Evolutionary conservation across 2,888 invertebrate genomes (phyloP), one percentile per base, ranked within the genome.

Genomic region (Pinctada fucata): DNA sequence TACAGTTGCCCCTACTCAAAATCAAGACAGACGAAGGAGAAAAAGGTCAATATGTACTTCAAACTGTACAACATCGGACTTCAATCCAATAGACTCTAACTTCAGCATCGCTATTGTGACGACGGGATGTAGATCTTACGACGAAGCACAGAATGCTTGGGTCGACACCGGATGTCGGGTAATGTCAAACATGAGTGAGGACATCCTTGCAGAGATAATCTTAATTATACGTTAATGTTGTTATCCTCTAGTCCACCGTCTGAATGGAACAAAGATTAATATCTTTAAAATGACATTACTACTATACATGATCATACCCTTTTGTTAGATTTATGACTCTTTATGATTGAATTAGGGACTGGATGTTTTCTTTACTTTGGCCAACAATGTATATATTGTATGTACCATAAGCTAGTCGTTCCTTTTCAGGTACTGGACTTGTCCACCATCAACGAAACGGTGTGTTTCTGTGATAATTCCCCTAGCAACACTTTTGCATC

Each of bases 401-500:
- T 31, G 31, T 31, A 31, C 31, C 31, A 31, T 31, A 31, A 31
- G 31, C 31, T 31, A 31, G 31, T 31, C 31, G 31, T 31, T 31
- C 31, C 31, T 31, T 31, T 77, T 51, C 13, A 86, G 86, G 86
- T 86, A 3, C 80, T 85, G 10, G 67, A 72, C 2, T 67, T 82
- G 13, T 85, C 84, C 48, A 84, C 83, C 1, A 71, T 79, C 10
- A 75, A 74, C 16, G 82, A 83, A 47, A 86, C 86, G 2, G 68
- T 83, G 0, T 86, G 86, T 70, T 79, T 78, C 6, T 86, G 86
- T 52, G 51, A 76, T 0, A 78, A 84, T 31, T 65, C 79, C n/a
- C 73, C 72, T 3, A 58, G 74, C 2, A 73, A 68, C 1, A 83
- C 81, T 13, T 84, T 85, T 58, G 83, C 84, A 3, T 83, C 86